Base-by-base conservation (phyloP, 2,113 vertebrate species). In the Cygnus atratus region DNA sequence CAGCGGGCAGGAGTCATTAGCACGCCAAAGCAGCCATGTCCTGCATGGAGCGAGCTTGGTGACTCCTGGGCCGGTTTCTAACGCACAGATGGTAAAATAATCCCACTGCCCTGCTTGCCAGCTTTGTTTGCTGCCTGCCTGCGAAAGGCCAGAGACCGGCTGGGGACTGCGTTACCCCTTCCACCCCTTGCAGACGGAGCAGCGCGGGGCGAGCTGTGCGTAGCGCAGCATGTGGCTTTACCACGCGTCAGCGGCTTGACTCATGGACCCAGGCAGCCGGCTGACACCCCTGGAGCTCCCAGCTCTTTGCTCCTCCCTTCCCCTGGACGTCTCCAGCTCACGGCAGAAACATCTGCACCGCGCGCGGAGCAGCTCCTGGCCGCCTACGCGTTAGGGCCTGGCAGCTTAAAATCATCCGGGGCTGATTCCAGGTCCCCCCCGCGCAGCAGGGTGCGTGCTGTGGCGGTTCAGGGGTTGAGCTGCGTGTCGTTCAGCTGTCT, bases 21-120 rank as follows among this genome's bases (percentile, higher is more conserved):
- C 92, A 57, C 83, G 9, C 79, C 68, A 75, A 48, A 96, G 88
- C 92, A 88, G 88, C 83, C 86, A 37, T 81, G 90, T 93, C 94
- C 95, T 88, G 92, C 31, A 7, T 35, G 83, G 68, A 87, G 85
- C 4, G 1, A 91, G 95, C 79, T 83, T 74, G 94, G 93, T 96
- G 85, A 87, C 97, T 97, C 95, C 94, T 95, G 96, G 96, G 97
- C 96, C 94, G 62, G 96, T 91, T 89, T 96, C 75, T 97, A 97
- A 97, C 62, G 97, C 97, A 97, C 97, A 96, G 96, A 95, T 96
- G 95, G 97, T 85, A 82, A 92, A 77, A 94, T 93, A 97, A 96
- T 96, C 84, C 96, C 83, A 48, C 75, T 88, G 92, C 93, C 96
- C 95, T 87, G 95, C 97, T 92, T 97, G 95, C 91, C 96, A 97